A percentile compares a stretch with the other conserved stretches of the same genome.
Evolutionary conservation across 2,113 vertebrate genomes (phyloP).

Genomic region (Lasiurus borealis): DNA sequence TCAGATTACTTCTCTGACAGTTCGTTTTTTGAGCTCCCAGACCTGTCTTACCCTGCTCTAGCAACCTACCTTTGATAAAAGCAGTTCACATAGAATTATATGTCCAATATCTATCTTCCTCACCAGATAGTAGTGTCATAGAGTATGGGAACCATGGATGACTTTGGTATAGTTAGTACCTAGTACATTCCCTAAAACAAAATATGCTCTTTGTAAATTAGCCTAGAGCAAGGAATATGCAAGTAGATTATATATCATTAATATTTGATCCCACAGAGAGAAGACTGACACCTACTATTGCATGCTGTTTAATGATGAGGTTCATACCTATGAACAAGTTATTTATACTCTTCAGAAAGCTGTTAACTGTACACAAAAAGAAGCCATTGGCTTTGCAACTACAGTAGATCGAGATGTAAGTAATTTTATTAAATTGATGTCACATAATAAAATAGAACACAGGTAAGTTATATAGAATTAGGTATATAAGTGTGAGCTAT

Average conservation of each 20-base stretch:
- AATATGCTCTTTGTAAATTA: neutral
- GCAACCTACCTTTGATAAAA: constrained; percentile 10
- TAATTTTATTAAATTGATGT: constrained; percentile 69
- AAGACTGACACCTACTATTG: constrained; percentile 95
- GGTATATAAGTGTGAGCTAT: neutral
- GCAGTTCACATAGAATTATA: neutral
- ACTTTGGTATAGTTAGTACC: neutral
- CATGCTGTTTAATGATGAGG: constrained; percentile 99
- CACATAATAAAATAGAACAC: constrained; percentile 3
- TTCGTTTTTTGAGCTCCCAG: neutral
- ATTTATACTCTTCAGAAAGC: constrained; percentile 99
- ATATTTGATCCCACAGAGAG: constrained; percentile 86
- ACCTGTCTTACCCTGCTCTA: neutral
- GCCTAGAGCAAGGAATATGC: constrained; percentile 1
- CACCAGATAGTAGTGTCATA: neutral
- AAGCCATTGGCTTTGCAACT: constrained; percentile 97
- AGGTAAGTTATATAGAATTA: constrained; percentile 5
- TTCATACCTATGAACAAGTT: constrained; percentile 99
- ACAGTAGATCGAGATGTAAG: constrained; percentile 98
- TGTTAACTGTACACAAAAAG: constrained; percentile 97
- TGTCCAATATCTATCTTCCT: neutral
- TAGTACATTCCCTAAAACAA: neutral
- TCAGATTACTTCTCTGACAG: neutral
- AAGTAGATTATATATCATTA: constrained; percentile 63
- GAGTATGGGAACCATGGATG: neutral